These are phyloP conservation scores for Melanophora roralis DNA, from an alignment of 2,888 invertebrate species.

Conservation along the genomic window DNA sequence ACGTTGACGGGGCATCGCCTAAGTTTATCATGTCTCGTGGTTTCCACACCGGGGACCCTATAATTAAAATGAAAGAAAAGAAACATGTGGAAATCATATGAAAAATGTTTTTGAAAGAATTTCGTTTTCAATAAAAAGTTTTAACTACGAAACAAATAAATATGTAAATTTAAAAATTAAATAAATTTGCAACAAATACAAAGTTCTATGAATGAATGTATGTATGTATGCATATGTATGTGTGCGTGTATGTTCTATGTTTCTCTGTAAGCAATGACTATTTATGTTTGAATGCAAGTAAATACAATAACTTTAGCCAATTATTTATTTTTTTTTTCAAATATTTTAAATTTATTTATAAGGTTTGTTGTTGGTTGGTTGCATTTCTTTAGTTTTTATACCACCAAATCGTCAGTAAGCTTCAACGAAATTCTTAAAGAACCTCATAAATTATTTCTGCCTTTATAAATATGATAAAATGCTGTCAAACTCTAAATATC, in stretches of 20 bases:
- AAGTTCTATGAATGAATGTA: conserved; percentile 20
- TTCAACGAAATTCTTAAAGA: too few relatives aligned
- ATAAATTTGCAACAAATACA: conserved; percentile 3
- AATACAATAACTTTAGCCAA: too few relatives aligned
- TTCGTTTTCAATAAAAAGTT: conserved; percentile 64
- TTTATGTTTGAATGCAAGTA: too few relatives aligned
- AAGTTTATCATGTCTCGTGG: conserved; percentile 90
- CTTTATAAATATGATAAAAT: too few relatives aligned
- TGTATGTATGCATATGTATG: not conserved
- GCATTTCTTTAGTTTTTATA: too few relatives aligned
- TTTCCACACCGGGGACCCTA: conserved; percentile 99
- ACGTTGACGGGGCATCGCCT: conserved; percentile 79
- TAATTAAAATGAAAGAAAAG: conserved; percentile 80
- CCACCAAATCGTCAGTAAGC: too few relatives aligned
- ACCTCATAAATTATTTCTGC: too few relatives aligned
- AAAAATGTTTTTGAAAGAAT: conserved; percentile 73
- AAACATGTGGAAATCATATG: conserved; percentile 78
- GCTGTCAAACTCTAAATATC: too few relatives aligned
- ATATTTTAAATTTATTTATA: too few relatives aligned
- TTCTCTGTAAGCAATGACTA: not conserved
- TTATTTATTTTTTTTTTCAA: too few relatives aligned
- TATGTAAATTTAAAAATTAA: conserved; percentile 10
- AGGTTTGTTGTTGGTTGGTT: too few relatives aligned
- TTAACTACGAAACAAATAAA: conserved; percentile 62
- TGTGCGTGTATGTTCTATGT: conserved; percentile 1